phyloP scores from a whole-genome alignment of 2,888 invertebrate species.

The Hydriomena furcata region DNA sequence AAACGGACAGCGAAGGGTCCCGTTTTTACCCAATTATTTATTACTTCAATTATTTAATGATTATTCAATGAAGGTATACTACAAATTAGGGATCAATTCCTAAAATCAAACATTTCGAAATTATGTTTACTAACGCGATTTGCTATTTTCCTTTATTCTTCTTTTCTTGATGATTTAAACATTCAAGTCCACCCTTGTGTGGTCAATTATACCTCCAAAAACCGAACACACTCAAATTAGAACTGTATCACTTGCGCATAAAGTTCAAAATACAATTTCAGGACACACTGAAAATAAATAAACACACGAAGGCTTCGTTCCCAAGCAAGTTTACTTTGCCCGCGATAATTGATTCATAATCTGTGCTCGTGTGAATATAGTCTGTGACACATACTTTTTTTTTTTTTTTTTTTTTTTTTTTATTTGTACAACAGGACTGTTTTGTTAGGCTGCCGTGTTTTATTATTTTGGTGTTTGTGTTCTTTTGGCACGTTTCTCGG shows the following conservation, averaged over 20 bases:
- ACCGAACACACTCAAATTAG: neutral
- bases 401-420: slow-evolving; percentile 40
- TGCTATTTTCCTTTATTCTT: slow-evolving; percentile 3
- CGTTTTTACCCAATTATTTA: too few relatives aligned
- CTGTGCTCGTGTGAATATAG: slow-evolving; percentile 65
- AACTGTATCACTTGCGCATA: neutral
- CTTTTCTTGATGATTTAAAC: slow-evolving; percentile 15
- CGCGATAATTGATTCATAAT: slow-evolving; percentile 72
- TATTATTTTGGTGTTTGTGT: slow-evolving; percentile 49
- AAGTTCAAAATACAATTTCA: slow-evolving; percentile 8
- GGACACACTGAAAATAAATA: slow-evolving; percentile 36
- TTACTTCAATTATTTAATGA: too few relatives aligned
- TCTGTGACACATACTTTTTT: slow-evolving; percentile 32
- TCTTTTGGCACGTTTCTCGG: slow-evolving; percentile 53
- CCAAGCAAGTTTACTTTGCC: slow-evolving; percentile 61
- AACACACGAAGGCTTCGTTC: slow-evolving; percentile 47
- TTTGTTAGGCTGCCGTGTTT: slow-evolving; percentile 68
- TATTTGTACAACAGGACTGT: slow-evolving; percentile 54
- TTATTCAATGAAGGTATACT: too few relatives aligned
- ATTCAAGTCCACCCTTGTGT: slow-evolving; percentile 29
- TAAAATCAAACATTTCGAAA: too few relatives aligned
- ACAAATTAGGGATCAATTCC: too few relatives aligned
- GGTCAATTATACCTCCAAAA: slow-evolving; percentile 24
- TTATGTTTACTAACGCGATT: neutral
- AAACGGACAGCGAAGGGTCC: too few relatives aligned